phyloP scores from a whole-genome alignment of 2,797 vertebrate species.

The Rhincodon typus region DNA sequence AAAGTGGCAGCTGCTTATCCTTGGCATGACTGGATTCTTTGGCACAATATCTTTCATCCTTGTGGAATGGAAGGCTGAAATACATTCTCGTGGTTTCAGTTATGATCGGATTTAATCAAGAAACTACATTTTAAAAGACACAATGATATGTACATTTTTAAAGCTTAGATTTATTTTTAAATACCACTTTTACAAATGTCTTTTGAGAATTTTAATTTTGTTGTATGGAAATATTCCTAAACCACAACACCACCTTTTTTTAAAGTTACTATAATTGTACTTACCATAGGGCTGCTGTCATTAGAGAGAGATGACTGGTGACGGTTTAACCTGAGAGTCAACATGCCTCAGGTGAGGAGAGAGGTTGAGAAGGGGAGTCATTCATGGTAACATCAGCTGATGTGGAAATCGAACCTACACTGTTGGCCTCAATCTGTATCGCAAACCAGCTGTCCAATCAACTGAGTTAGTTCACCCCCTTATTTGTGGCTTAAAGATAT shows the following conservation, averaged over 20 bases:
- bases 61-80: slow-evolving; percentile 66
- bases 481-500: neutral
- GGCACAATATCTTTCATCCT: slow-evolving; percentile 81
- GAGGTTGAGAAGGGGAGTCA: too few species aligned
- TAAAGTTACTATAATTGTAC: too few species aligned
- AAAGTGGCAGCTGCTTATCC: slow-evolving; percentile 91
- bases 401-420: too few species aligned
- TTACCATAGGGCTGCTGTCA: too few species aligned
- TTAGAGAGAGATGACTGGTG: too few species aligned
- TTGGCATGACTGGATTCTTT: slow-evolving; percentile 74
- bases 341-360: too few species aligned
- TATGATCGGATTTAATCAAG: slow-evolving; percentile 76
- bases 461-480: too few species aligned
- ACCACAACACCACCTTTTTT: too few species aligned
- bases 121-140: neutral
- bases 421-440: too few species aligned
- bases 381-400: too few species aligned
- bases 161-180: neutral
- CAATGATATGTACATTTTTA: neutral
- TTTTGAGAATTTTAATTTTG: neutral
- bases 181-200: neutral
- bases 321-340: too few species aligned
- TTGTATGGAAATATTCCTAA: neutral
- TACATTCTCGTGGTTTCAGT: slow-evolving; percentile 58
- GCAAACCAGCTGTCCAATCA: too few species aligned